These are phyloP conservation scores for Phenganax subtilis DNA, from an alignment of 92 coral and sea anemone genomes.

Conservation along the genomic window DNA sequence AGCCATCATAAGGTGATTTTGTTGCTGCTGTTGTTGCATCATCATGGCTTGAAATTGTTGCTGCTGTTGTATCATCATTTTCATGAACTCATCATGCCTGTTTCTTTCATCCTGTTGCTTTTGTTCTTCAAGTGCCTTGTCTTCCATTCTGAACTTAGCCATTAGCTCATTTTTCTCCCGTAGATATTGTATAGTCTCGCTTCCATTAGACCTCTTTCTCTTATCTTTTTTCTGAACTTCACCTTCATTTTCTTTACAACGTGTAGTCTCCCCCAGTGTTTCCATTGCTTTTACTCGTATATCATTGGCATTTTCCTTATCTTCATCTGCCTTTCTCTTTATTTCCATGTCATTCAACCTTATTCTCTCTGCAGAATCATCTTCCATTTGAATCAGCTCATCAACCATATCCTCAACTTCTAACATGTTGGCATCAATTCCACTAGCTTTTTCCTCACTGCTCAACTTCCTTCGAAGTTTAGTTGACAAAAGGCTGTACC, in stretches of 20 bases:
- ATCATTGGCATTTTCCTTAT: constrained; percentile 30
- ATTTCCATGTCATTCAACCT: constrained; percentile 31
- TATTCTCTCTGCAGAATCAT: constrained; percentile 39
- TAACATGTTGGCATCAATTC: constrained; percentile 45
- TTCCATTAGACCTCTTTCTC: constrained; percentile 42
- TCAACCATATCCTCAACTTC: constrained; percentile 43
- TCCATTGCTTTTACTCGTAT: constrained; percentile 28
- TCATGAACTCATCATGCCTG: constrained; percentile 19
- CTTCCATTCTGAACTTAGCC: constrained; percentile 33
- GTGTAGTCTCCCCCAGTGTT: constrained; percentile 42
- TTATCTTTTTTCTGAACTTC: constrained; percentile 31
- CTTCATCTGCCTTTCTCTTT: constrained; percentile 26
- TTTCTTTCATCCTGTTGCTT: constrained; percentile 15
- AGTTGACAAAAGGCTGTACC: constrained; percentile 12
- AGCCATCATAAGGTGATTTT: constrained; percentile 17
- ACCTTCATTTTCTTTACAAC: constrained; percentile 31
- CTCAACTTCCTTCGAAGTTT: constrained; percentile 40
- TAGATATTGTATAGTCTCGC: constrained; percentile 23
- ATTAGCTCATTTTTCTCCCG: constrained; percentile 44
- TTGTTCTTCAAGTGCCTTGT: constrained; percentile 7
- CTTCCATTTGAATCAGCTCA: constrained; percentile 44
- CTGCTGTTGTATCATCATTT: constrained; percentile 16
- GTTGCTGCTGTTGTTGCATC: constrained; percentile 28
- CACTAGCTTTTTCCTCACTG: constrained; percentile 44
- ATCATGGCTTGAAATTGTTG: constrained; percentile 17